Percentiles rank a stretch among this genome's conserved stretches.
Conservation (phyloP, 2,888 invertebrate species). For the Pseudococcus viburni region DNA sequence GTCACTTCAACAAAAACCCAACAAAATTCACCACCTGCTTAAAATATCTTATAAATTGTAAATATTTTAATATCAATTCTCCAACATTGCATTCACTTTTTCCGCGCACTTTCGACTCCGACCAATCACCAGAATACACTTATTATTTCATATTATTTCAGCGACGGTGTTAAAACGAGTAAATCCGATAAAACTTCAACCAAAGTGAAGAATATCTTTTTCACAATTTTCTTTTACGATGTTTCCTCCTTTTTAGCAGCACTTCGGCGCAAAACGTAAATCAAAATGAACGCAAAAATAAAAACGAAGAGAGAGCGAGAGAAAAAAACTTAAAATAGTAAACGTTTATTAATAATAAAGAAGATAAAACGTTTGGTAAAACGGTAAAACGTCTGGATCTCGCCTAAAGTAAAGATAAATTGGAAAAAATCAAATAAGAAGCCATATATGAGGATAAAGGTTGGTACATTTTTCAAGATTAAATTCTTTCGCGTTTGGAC, state of each 20-base stretch:
- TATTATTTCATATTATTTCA: neutral
- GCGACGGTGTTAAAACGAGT: neutral
- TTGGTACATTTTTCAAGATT: conserved; percentile 66
- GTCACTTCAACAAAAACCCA: too few relatives aligned
- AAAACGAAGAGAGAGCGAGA: neutral
- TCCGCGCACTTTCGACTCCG: too few relatives aligned
- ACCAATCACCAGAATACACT: too few relatives aligned
- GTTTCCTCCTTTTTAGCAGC: neutral
- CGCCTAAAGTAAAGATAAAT: conserved; percentile 62
- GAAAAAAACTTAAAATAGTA: conserved; percentile 33
- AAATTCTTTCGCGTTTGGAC: conserved; percentile 64
- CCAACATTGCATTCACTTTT: too few relatives aligned
- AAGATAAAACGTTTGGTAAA: conserved; percentile 63
- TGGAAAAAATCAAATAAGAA: conserved; percentile 65
- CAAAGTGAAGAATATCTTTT: conserved; percentile 21
- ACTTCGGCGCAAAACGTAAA: conserved; percentile 26
- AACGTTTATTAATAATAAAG: conserved; percentile 64
- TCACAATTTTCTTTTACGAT: neutral
- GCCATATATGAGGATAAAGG: conserved; percentile 65
- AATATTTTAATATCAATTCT: too few relatives aligned
- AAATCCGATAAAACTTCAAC: conserved; percentile 18
- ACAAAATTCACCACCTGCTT: too few relatives aligned
- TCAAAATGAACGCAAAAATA: conserved; percentile 36
- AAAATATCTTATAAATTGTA: too few relatives aligned
- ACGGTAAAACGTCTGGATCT: conserved; percentile 59